These are phyloP conservation scores for Hystrix brachyura DNA, from an alignment of 2,113 vertebrate species.

Conservation along the genomic window DNA sequence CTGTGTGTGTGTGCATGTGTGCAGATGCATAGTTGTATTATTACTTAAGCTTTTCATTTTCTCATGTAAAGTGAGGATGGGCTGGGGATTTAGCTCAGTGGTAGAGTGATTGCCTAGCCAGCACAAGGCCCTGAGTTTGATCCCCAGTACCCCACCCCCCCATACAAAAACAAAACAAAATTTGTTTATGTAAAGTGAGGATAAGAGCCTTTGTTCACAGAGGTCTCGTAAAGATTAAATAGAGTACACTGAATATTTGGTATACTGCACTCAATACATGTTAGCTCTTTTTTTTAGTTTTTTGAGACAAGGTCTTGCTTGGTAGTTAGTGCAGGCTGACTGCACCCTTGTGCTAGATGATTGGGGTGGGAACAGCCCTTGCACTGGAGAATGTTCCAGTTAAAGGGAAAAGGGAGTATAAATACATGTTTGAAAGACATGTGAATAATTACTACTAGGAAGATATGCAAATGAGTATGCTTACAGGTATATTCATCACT, in stretches of 20 bases:
- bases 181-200: slow-evolving; percentile 60
- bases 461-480: background rate
- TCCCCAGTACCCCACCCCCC: too few relatives aligned
- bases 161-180: too few relatives aligned
- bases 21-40: slow-evolving; percentile 31
- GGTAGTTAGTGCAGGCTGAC: background rate
- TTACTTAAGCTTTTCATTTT: slow-evolving; percentile 53
- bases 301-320: background rate
- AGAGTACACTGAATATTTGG: slow-evolving; percentile 31
- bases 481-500: background rate
- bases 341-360: slow-evolving; percentile 7
- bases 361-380: background rate
- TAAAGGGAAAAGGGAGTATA: slow-evolving; percentile 43
- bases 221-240: slow-evolving; percentile 41
- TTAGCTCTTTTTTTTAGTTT: background rate
- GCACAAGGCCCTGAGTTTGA: too few relatives aligned
- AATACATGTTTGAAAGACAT: slow-evolving; percentile 22
- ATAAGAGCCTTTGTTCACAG: slow-evolving; percentile 43
- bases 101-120: too few relatives aligned
- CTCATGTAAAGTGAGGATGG: slow-evolving; percentile 46
- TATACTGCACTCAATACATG: background rate
- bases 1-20: background rate
- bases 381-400: background rate
- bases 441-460: slow-evolving; percentile 39
- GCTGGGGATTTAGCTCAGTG: too few relatives aligned